Base-by-base conservation (phyloP, 2,113 vertebrate genomes). In the Enhydra lutris region DNA sequence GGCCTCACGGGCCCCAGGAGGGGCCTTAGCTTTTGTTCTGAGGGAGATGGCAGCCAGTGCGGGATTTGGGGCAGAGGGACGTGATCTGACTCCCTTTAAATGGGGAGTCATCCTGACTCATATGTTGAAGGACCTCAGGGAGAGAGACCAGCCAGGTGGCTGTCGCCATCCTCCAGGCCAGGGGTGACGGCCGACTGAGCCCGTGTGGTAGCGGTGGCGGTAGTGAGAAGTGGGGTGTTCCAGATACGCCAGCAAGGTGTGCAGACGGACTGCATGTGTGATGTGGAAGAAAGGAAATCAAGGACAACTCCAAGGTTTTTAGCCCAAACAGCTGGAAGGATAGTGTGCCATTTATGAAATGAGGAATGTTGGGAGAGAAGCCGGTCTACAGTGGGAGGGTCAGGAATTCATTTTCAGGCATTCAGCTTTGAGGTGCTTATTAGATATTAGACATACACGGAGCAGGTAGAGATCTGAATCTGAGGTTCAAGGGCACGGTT, bases 161-260 rank as follows among this genome's bases (percentile, higher is more conserved):
- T 10, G 11, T 45, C 11, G 26, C 73, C 26, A 26, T 18, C 69
- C 67, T 24, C 55, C 65, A 55, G 50, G 61, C 59, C 14, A 52
- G 79, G n/a, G 65, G 24, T n/a, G 59, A 55, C 3, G 0, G n/a
- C 52, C 13, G 18, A 10, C 6, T 42, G 50, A 55, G 13, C 20
- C 18, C 3, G 1, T 4, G 61, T 34, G 26, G 42, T 4, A 4
- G 9, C 5, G 4, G 23, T 42, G 2, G 23, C 18, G 55, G 34
- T 9, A 18, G 42, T 39, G 20, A 65, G 31, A 55, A 34, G 42
- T 7, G 10, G 34, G 39, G 23, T 24, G 20, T 55, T 61, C 47
- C 21, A 15, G 39, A 7, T 34, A 14, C 20, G 34, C 78, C 83
- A 73, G 12, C 3, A 11, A 29, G 65, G 45, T 55, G 10, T 63